Evolutionary conservation across 1,140 invertebrate species (phyloP).

Genomic region (Ericerus pela): DNA sequence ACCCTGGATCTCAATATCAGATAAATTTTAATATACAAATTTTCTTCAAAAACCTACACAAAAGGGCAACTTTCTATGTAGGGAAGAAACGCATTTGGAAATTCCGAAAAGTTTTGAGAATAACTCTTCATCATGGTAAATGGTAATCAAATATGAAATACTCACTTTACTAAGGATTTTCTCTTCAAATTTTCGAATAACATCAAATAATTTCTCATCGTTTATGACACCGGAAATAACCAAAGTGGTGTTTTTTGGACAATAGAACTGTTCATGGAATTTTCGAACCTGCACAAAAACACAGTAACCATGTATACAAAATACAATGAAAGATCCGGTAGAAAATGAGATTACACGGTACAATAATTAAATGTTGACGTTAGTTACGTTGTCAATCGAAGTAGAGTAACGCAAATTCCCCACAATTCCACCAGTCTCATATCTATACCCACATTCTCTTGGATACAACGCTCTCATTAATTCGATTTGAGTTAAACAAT

Average conservation of each 20-base stretch:
- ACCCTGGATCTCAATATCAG: too few species aligned
- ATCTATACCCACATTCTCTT: constrained; percentile 63
- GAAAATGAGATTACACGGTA: neutral
- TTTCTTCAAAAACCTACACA: too few species aligned
- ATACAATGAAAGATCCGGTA: constrained; percentile 4
- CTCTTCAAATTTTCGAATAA: constrained; percentile 53
- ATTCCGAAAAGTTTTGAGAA: too few species aligned
- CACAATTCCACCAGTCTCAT: constrained; percentile 69
- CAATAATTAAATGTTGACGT: neutral
- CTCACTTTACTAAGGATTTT: constrained; percentile 44
- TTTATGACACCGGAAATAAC: constrained; percentile 70
- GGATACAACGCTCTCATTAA: constrained; percentile 58
- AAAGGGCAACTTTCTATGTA: too few species aligned
- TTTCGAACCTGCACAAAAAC: constrained; percentile 42
- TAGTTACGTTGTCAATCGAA: constrained; percentile 56
- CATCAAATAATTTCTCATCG: constrained; percentile 56
- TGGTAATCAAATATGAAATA: too few species aligned
- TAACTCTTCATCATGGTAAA: too few species aligned
- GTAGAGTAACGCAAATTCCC: constrained; percentile 69
- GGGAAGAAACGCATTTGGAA: too few species aligned
- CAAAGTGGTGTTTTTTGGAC: constrained; percentile 75
- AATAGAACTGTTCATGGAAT: constrained; percentile 75
- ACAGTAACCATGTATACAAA: constrained; percentile 18
- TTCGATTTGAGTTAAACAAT: constrained; percentile 42
- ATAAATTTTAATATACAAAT: too few species aligned